Evolutionary conservation across 2,888 invertebrate genomes (phyloP), one percentile per base, ranked within the genome.

Genomic region (Gryllus longicercus): DNA sequence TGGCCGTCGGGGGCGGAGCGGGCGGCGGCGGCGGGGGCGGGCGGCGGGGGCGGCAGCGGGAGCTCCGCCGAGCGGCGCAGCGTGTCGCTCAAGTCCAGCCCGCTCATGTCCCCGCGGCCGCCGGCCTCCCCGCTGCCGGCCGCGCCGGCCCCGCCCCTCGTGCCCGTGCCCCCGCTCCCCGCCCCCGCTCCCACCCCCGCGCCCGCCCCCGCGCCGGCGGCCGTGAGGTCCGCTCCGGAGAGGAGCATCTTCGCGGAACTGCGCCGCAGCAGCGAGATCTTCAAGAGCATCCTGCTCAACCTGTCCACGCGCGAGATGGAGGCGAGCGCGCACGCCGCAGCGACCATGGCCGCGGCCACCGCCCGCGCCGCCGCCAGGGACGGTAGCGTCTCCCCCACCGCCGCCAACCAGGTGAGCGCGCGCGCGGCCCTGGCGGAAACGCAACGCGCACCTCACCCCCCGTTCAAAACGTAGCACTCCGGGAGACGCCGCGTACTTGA

Each of bases 161-260:
- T 38, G 25, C 25, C 25, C 25, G 25, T 25, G 38, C 84, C 81
- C 79, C 82, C 80, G 79, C 79, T 81, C 77, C 21, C 21, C 21
- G 21, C 21, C 21, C 82, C 82, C 75, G 83, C 83, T 75, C 84
- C 84, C 76, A 81, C 83, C 75, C 83, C 83, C 82, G 81, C 82
- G 78, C 83, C 83, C 79, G 81, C 82, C 49, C 79, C 80, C 10
- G 82, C 82, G n/a, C 79, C 80, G 79, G 49, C 81, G 78, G 83
- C 84, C 79, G 83, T 84, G 11, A 50, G 25, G 49, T 38, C 21
- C 49, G 77, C 83, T 81, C 82, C 85, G 81, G 84, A 86, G 83
- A 84, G 86, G 74, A 85, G 86, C 80, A 86, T 87, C 49, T 86
- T 87, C 83, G 86, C 86, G 23, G 87, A 87, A 82, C 83, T 87